Evolutionary conservation across 2,797 vertebrate genomes (phyloP).

Genomic region (Rhinatrema bivittatum): DNA sequence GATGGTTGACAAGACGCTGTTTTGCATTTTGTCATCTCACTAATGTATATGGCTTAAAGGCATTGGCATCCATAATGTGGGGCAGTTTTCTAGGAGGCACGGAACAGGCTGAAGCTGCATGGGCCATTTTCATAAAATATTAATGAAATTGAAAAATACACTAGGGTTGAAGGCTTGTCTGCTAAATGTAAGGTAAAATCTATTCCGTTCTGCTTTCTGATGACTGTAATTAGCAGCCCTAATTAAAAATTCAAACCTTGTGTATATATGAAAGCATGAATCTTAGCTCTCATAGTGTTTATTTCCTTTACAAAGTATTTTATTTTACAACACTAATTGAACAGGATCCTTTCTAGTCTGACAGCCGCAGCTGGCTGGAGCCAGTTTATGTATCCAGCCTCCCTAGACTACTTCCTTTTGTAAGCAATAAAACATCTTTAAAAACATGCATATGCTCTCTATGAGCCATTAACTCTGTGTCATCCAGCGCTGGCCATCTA

Average conservation of each 20-base stretch:
- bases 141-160: constrained; percentile 99
- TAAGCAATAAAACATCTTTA: constrained; percentile 75
- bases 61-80: constrained; percentile 95
- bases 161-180: constrained; percentile 86
- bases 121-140: constrained; percentile 99
- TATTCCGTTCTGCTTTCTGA: constrained; percentile 97
- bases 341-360: constrained; percentile 63
- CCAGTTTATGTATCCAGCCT: constrained; percentile 72
- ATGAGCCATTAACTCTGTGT: constrained; percentile 68
- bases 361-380: constrained; percentile 69
- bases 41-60: constrained; percentile 92
- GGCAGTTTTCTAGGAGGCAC: constrained; percentile 83
- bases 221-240: constrained; percentile 98
- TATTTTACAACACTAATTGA: constrained; percentile 91
- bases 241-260: constrained; percentile 99
- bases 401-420: constrained; percentile 66
- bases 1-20: constrained; percentile 77
- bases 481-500: constrained; percentile 50
- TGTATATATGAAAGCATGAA: constrained; percentile 99
- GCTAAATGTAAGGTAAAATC: constrained; percentile 88
- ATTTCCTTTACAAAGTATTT: constrained; percentile 98
- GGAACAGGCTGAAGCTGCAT: constrained; percentile 96
- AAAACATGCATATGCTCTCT: constrained; percentile 68
- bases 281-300: constrained; percentile 88
- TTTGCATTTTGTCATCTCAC: constrained; percentile 87